Evolutionary conservation across 2,113 vertebrate species (phyloP).

Genomic region (Mastomys coucha): DNA sequence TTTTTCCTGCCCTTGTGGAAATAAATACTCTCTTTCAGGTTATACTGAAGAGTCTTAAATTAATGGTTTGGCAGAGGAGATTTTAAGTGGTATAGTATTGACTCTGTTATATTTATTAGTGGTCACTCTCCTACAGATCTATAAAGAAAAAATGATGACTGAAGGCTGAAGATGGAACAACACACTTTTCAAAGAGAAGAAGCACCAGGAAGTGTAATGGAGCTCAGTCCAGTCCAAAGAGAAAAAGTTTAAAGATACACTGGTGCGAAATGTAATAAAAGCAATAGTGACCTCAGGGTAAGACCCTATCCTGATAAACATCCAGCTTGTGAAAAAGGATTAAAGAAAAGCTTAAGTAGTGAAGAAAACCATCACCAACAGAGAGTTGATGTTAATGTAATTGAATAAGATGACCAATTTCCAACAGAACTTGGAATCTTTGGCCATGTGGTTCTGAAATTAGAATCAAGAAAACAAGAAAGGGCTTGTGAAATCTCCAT

Average conservation of each 20-base stretch:
- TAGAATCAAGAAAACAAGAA: background rate
- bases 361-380: background rate
- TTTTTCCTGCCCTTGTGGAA: background rate
- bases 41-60: background rate
- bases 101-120: background rate
- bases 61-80: background rate
- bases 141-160: background rate
- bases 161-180: background rate
- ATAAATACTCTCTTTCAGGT: background rate
- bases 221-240: background rate
- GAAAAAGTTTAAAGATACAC: background rate
- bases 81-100: background rate
- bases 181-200: background rate
- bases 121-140: background rate
- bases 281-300: background rate
- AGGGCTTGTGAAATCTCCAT: background rate
- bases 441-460: background rate
- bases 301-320: background rate
- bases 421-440: background rate
- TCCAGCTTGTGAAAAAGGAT: background rate
- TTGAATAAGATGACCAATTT: fast-evolving
- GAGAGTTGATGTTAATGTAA: background rate
- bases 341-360: background rate
- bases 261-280: background rate
- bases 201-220: background rate